A percentile compares a stretch with the other conserved stretches of the same genome.
Evolutionary conservation across 2,888 invertebrate genomes (phyloP).

Genomic region (Athalia circularis): DNA sequence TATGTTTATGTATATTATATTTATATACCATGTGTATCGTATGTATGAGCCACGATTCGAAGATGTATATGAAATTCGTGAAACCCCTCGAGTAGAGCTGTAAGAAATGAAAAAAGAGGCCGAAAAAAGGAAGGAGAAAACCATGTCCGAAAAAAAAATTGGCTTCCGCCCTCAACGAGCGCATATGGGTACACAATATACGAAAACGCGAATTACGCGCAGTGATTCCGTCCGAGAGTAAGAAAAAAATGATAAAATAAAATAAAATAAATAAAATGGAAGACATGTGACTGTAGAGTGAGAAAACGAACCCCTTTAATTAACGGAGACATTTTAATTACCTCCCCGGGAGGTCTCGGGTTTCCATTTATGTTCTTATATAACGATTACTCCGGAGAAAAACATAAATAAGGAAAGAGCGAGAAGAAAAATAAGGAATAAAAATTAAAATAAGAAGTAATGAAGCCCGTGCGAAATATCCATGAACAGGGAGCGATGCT

Average conservation of each 20-base stretch:
- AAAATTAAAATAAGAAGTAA: too few species aligned
- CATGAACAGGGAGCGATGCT: too few species aligned
- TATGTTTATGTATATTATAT: not conserved
- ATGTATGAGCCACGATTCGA: not conserved
- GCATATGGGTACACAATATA: too few species aligned
- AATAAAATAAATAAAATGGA: not conserved
- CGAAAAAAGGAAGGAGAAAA: not conserved
- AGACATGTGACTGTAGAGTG: not conserved
- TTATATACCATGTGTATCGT: not conserved
- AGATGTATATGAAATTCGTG: too few species aligned
- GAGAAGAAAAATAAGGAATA: too few species aligned
- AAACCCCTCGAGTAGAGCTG: not conserved
- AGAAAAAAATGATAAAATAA: not conserved
- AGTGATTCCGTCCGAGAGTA: not conserved
- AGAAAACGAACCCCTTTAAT: slow-evolving; percentile 12
- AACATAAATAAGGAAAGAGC: too few species aligned
- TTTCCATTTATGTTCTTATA: slow-evolving; percentile 13
- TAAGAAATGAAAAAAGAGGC: not conserved
- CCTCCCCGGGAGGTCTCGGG: not conserved
- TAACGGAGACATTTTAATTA: slow-evolving; percentile 28
- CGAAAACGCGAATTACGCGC: too few species aligned
- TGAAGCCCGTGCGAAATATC: too few species aligned
- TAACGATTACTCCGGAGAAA: not conserved
- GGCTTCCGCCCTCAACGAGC: too few species aligned
- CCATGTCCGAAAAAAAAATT: not conserved